A percentile compares a stretch with the other conserved stretches of the same genome.
phyloP scores from a whole-genome alignment of 1,140 invertebrate species.

The Phthorimaea operculella region DNA sequence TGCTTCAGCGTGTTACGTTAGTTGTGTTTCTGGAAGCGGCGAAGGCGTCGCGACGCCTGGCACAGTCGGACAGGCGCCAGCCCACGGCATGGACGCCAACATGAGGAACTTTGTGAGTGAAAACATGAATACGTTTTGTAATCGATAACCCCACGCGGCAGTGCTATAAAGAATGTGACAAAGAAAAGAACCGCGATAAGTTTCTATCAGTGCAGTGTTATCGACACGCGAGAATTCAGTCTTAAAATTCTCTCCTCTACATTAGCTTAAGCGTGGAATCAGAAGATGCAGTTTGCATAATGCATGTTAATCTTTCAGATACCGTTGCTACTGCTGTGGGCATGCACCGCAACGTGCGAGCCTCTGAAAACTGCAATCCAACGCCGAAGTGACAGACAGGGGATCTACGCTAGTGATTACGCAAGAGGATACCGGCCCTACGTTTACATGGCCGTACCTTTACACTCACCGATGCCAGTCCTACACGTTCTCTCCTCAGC shows the following conservation, averaged over 20 bases:
- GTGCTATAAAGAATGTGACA: too few species aligned
- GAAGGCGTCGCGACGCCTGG: not conserved
- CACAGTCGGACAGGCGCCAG: slow-evolving; percentile 12
- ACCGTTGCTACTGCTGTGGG: slow-evolving; percentile 25
- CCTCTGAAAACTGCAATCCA: slow-evolving; percentile 19
- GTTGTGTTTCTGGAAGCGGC: not conserved
- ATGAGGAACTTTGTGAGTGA: slow-evolving; percentile 19
- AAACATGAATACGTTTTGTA: too few species aligned
- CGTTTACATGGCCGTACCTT: slow-evolving; percentile 38
- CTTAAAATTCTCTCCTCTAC: too few species aligned
- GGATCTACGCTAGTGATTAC: slow-evolving; percentile 30
- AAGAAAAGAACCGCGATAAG: too few species aligned
- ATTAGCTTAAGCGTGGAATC: too few species aligned
- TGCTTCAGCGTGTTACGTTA: not conserved
- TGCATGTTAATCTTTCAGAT: slow-evolving; percentile 20
- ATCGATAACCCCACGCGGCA: too few species aligned
- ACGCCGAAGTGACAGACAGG: slow-evolving; percentile 19
- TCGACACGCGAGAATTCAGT: too few species aligned
- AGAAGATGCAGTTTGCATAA: not conserved
- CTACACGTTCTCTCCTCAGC: slow-evolving; percentile 31
- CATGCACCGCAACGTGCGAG: slow-evolving; percentile 19
- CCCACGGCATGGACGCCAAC: slow-evolving; percentile 11
- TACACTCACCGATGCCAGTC: slow-evolving; percentile 36
- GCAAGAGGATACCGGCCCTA: slow-evolving; percentile 34
- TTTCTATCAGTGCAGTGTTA: too few species aligned